Evolutionary conservation across 2,797 vertebrate species (phyloP), one percentile per base, ranked within the genome.

Genomic region (Liasis olivaceus): DNA sequence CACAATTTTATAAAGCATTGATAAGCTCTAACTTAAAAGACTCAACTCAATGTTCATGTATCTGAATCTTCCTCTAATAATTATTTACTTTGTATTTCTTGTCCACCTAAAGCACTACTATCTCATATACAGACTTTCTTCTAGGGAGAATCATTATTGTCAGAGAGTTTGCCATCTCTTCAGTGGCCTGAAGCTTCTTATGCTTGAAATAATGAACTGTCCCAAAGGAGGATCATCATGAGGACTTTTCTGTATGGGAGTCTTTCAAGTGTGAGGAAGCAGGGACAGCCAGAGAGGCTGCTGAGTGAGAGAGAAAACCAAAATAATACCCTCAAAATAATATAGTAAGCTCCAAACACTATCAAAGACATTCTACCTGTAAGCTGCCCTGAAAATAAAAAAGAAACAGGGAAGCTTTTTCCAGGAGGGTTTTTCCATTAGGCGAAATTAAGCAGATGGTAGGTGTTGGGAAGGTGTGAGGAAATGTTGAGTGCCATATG

Each of bases 111-210:
- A 0, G 0, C 0, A 92, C 36, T 22, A 0, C 1, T 88, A 42
- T 89, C 13, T 31, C 87, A 26, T 28, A 86, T 87, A 85, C n/a
- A 94, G 1, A 91, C 7, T n/a, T 92, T 64, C 90, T 64, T 54
- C 5, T 93, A 58, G n/a, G 81, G 62, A 66, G 28, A 81, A 85
- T 87, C 11, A 0, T 26, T 1, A 1, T 24, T 81, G 58, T 58
- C 31, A 93, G 95, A 87, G 11, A 36, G 1, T 88, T 36, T n/a
- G 5, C 0, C 14, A 77, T 47, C 84, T 5, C 47, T 90, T 72
- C 31, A 72, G n/a, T 0, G 2, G 14, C 66, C 66, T 36, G 31
- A 72, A 72, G 31, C 31, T 72, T 72, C 6, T 31, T 72, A 72
- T 72, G 31, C 15, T 77, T 77, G 69, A 77, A 77, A 77, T 77